Evolutionary conservation across 2,797 vertebrate species (phyloP), one percentile per base, ranked within the genome.

Genomic region (Cossypha dichroa): DNA sequence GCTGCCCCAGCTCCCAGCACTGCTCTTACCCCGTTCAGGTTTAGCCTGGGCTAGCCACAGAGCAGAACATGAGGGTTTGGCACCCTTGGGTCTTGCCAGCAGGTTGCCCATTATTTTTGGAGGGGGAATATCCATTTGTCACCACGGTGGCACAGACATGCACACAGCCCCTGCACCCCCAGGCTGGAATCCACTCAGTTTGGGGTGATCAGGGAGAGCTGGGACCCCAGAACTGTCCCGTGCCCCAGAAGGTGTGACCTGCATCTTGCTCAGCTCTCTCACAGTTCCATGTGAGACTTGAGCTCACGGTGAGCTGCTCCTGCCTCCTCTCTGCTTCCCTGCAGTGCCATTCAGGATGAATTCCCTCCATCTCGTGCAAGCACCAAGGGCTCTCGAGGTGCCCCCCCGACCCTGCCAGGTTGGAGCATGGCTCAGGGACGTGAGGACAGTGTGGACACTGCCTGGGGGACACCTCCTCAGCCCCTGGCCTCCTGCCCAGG

Each of bases 61-160:
- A 69, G 54, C 3, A 1, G 36, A 33, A 26, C 36, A 4, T 0
- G 3, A 77, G 31, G 41, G 45, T 13, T 52, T 8, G 34, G 45
- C 59, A 18, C 4, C 17, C 36, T 13, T 1, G 2, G 43, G 21
- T 11, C 26, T n/a, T 0, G 0, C 36, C 13, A 5, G 22, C 2
- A 1, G 28, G 12, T 2, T 19, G 9, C 15, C 62, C 3, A 0
- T n/a, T 46, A 2, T 22, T 69, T 59, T 22, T 2, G 13, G 48
- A 43, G 48, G 16, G 33, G 9, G 11, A 67, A 31, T 1, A 4
- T 46, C 8, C 5, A 0, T 22, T 36, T 54, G 55, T 34, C 36
- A 25, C 7, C 51, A 20, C 2, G 4, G 16, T 0, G 2, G 60
- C 56, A 40, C 23, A 16, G 60, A 41, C 28, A 15, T 0, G 4